Base-by-base conservation (phyloP, 92 coral and sea anemone genomes). In the Paramuricea clavata region DNA sequence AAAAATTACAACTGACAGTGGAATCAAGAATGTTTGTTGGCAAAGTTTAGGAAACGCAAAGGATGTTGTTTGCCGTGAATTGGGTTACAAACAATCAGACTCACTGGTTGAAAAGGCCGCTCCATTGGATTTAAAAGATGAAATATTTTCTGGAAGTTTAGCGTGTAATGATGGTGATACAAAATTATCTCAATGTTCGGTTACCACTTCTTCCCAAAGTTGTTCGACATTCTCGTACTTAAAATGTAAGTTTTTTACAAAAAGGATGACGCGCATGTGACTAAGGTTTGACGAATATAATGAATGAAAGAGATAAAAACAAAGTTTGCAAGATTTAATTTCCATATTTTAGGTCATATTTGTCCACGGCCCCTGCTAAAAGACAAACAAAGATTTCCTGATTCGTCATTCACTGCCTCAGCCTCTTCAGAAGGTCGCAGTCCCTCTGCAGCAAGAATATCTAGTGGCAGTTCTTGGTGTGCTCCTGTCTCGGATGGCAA, bases 371-470 rank as follows among this genome's bases (percentile, higher is more conserved):
- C 62, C 0, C 26, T 54, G 62, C 17, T 54, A 54, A 23, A 54
- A 54, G 62, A 54, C 26, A 54, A 54, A 54, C 25, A 54, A 54
- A 54, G 22, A 54, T 6, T 54, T 54, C 62, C 62, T 3, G 62
- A 54, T 54, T 54, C 62, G 62, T 54, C 62, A 54, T 54, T 54
- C 62, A 54, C 62, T 54, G 62, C 62, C 62, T 54, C 62, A 21
- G 62, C 5, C 17, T 54, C 62, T 54, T 54, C 62, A 54, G 62
- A 54, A 21, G 62, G 62, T 54, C 62, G 17, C 62, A 54, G 22
- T 19, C 23, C 62, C 19, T 54, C 62, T 54, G 62, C 11, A 10
- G 62, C 62, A 54, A 54, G 62, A 23, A 54, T 54, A 54, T 54
- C 27, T 54, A 54, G 62, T 54, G 62, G 62, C 17, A 54, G 62